These are phyloP conservation scores for Frankliniella fusca DNA, from an alignment of 2,888 invertebrate species.

Conservation along the genomic window DNA sequence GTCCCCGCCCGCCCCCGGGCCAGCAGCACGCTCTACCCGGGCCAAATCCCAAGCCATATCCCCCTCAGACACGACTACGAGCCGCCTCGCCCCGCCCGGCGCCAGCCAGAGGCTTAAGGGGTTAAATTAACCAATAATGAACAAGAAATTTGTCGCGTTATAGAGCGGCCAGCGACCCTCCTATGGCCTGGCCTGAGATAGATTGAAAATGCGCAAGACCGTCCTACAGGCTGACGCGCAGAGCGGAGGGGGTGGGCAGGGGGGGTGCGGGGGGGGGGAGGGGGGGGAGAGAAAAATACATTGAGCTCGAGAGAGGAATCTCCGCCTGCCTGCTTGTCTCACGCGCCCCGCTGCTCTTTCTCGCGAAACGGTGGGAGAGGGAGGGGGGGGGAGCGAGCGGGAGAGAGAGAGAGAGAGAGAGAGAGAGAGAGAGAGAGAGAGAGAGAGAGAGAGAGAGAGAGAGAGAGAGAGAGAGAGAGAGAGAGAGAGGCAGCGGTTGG, in stretches of 20 bases:
- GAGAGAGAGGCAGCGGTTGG: too few relatives aligned
- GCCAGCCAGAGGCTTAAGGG: neutral
- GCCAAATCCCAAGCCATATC: neutral
- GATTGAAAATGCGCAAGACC: neutral
- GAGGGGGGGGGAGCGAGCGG: too few relatives aligned
- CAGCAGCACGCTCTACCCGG: neutral
- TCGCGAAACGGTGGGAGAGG: too few relatives aligned
- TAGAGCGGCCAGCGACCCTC: neutral
- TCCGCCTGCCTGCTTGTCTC: too few relatives aligned
- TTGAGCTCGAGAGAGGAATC: neutral
- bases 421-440: too few relatives aligned
- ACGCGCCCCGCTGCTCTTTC: too few relatives aligned
- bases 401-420: too few relatives aligned
- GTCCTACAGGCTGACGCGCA: neutral
- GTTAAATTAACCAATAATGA: conserved; percentile 23
- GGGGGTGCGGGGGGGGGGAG: neutral
- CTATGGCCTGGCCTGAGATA: neutral
- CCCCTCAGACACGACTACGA: too few relatives aligned
- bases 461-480: too few relatives aligned
- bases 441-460: too few relatives aligned
- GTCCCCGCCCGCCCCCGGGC: neutral
- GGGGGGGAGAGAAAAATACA: neutral
- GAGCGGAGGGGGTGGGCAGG: neutral
- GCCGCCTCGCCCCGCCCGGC: neutral
- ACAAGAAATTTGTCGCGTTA: neutral